Base-by-base conservation (phyloP, 2,888 invertebrate species). In the Leptura quadrifasciata region DNA sequence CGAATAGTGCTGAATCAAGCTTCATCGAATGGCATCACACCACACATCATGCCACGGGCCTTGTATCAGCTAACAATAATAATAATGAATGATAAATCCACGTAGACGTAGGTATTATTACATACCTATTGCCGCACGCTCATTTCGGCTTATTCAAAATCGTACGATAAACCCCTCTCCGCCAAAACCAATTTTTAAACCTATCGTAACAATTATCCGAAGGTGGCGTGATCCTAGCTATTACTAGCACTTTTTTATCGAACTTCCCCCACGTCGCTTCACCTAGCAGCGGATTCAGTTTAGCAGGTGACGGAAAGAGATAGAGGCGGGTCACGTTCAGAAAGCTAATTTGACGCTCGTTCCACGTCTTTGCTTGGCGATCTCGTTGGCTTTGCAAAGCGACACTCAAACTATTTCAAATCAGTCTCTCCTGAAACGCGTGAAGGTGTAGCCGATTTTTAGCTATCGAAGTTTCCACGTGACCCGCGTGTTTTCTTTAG, bases 391-490 rank as follows among this genome's bases (percentile, higher is more conserved):
- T 54, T 39, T 8, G 60, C 63, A 20, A 68, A 54, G 39, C 61
- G 47, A 67, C 67, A 72, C 35, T 63, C 52, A 57, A n/a, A 76
- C 60, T 58, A 61, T 67, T 72, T 72, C 64, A 35, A 77, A 63
- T 73, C 84, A 83, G 84, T 84, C 82, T 76, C 76, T 79, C 78
- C 76, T 73, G 21, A 64, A 74, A 63, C 80, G 74, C 75, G 73
- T 60, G 15, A 70, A 77, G 21, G 77, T 81, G 69, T 77, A 81
- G 84, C 76, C 78, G 80, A 64, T 80, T 77, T 65, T 76, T 74
- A 20, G 35, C 52, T 47, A 31, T 63, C 20, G 35, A 18, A 27
- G 20, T 64, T 57, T 55, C 80, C 84, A 84, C 84, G 84, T 84
- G 84, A 84, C 82, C 71, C 24, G 55, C 82, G 82, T 79, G 71